phyloP scores from a whole-genome alignment of 2,113 vertebrate species.

The Rhizomys pruinosus region DNA sequence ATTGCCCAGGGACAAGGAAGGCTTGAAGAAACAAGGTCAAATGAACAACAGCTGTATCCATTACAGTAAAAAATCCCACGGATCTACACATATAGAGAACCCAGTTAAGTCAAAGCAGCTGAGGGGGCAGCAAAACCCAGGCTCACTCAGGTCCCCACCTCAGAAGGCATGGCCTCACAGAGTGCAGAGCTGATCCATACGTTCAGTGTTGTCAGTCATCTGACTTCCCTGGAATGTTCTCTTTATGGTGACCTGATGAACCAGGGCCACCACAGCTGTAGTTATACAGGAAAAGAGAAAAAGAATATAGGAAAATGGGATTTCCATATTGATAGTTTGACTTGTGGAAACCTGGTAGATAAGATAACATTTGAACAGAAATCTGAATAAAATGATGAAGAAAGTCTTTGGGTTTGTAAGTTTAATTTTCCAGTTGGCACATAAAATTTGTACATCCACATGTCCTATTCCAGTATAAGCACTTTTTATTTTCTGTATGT shows the following conservation, averaged over 20 bases:
- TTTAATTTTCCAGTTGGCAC: background rate
- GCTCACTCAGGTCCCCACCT: background rate
- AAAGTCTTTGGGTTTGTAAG: background rate
- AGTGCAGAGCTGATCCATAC: background rate
- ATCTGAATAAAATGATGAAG: background rate
- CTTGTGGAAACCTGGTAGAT: background rate
- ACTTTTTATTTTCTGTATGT: no score
- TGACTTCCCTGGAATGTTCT: background rate
- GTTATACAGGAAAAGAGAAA: background rate
- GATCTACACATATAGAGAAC: background rate
- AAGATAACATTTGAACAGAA: background rate
- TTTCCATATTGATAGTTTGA: background rate
- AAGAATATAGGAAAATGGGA: background rate
- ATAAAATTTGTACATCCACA: background rate
- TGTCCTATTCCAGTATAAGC: no score
- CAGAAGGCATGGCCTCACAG: background rate
- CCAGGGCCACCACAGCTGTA: background rate
- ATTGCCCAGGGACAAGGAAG: conserved; percentile 24
- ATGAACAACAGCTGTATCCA: background rate
- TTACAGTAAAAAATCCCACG: background rate
- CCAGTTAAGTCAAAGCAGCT: background rate
- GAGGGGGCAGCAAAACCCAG: background rate
- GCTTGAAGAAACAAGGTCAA: conserved; percentile 53
- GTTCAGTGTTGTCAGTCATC: background rate
- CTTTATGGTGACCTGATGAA: background rate